Evolutionary conservation across 2,797 vertebrate species (phyloP).

Genomic region (Catostomus latipinnis): DNA sequence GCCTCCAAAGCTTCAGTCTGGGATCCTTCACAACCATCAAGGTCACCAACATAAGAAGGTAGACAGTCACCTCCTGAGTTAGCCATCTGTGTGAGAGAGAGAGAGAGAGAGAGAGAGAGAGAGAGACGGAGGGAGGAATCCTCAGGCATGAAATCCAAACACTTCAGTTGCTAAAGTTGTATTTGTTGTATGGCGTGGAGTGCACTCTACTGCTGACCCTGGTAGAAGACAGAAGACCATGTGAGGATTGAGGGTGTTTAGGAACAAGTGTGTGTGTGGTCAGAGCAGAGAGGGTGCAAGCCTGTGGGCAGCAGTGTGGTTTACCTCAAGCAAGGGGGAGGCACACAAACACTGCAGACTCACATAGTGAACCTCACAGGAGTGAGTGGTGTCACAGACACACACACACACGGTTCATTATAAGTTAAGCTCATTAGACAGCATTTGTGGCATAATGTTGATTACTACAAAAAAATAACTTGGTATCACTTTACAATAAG

Average conservation of each 20-base stretch:
- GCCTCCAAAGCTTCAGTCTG: constrained; percentile 13
- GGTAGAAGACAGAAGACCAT: background rate
- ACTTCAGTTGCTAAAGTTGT: too few relatives aligned
- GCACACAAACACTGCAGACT: too few relatives aligned
- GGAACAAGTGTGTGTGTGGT: constrained; percentile 47
- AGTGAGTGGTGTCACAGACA: constrained; percentile 8
- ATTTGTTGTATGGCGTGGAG: too few relatives aligned
- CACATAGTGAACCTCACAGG: constrained; percentile 36
- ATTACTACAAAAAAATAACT: too few relatives aligned
- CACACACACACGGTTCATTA: too few relatives aligned
- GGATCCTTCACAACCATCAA: constrained; percentile 35
- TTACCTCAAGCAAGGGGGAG: constrained; percentile 54
- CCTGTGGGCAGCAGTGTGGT: constrained; percentile 60
- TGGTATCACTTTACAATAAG: too few relatives aligned
- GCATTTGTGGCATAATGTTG: too few relatives aligned
- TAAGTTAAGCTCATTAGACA: too few relatives aligned
- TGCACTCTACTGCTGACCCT: too few relatives aligned
- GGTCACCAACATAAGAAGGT: constrained; percentile 27
- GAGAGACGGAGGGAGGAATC: constrained; percentile 31
- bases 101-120: background rate
- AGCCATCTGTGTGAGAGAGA: constrained; percentile 49
- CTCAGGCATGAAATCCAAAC: constrained; percentile 34
- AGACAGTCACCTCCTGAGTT: constrained; percentile 31
- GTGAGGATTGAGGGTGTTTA: constrained; percentile 16
- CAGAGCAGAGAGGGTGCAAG: constrained; percentile 45